Base-by-base conservation (phyloP, 2,113 vertebrate species). In the Cottus gobio region DNA sequence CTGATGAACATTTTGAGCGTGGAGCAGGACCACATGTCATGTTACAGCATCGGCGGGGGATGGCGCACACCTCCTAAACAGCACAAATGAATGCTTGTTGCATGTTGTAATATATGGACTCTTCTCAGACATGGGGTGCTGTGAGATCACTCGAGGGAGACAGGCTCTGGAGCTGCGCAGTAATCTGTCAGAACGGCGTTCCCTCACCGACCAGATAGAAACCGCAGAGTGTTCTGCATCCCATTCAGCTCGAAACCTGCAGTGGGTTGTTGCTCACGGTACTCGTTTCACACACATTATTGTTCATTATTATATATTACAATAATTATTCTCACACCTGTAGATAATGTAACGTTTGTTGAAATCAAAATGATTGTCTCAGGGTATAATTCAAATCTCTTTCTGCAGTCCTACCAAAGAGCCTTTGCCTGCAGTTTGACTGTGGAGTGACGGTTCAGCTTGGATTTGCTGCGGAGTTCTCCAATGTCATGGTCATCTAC, bases 401-500 rank as follows among this genome's bases (percentile, higher is more conserved):
- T 31, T 44, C 56, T 7, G 22, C 24, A 97, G 96, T 94, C 15
- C 91, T 97, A 16, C 96, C 96, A 0, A 77, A 93, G 70, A 96
- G 95, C 83, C 90, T 12, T 5, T 89, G 67, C 48, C 92, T 96
- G 71, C 52, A 22, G 70, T 97, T 97, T 7, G 93, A 95, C 54
- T 97, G 96, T 0, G 96, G 96, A 0, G 93, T 95, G 63, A 94
- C 86, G 0, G 91, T 97, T 44, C 96, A 96, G 89, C 92, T 97
- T 70, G 96, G 96, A 54, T 97, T 97, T 0, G 96, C 96, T 0
- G 96, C 96, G 0, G 96, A 97, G 89, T 97, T 97, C 91, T 97
- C 96, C 86, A 97, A 97, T 90, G 84, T 97, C 82, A 96, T 97
- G 96, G 95, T 97, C 83, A 96, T 97, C 87, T 97, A 96, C 87